phyloP scores from a whole-genome alignment of 2,113 vertebrate species.

The Melanocharis versteri region DNA sequence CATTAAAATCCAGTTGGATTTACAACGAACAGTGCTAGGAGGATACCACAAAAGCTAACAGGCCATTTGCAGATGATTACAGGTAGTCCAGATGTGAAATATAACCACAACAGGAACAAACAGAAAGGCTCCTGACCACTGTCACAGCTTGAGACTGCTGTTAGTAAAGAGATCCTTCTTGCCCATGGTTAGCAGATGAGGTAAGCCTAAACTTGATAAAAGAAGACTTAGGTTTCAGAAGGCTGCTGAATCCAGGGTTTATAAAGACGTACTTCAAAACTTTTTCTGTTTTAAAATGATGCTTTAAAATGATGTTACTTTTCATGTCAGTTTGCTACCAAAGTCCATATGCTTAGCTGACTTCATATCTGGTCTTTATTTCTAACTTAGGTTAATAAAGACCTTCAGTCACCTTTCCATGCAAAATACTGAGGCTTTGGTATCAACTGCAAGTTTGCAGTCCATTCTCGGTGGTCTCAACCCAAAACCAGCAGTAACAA shows the following conservation, averaged over 20 bases:
- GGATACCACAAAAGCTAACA: conserved; percentile 17
- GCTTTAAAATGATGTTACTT: background rate
- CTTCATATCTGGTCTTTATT: background rate
- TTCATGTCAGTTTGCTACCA: background rate
- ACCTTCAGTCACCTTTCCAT: background rate
- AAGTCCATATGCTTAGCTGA: background rate
- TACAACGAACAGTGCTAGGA: conserved; percentile 34
- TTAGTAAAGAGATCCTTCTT: background rate
- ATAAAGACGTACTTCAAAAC: background rate
- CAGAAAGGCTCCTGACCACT: background rate
- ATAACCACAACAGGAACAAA: background rate
- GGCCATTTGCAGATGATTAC: conserved; percentile 23
- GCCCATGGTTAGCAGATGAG: background rate
- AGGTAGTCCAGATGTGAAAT: background rate
- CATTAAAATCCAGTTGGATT: conserved; percentile 45
- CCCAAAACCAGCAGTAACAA: background rate
- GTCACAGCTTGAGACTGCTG: background rate
- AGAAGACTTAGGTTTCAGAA: background rate
- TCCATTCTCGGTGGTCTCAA: background rate
- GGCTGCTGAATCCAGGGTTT: background rate
- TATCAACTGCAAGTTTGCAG: background rate
- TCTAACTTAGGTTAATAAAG: background rate
- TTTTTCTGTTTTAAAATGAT: background rate
- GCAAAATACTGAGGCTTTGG: background rate
- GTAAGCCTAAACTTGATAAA: background rate